Percentiles rank a stretch among this genome's conserved stretches.
phyloP scores from a whole-genome alignment of 2,797 vertebrate species.

The Sardinella longiceps region DNA sequence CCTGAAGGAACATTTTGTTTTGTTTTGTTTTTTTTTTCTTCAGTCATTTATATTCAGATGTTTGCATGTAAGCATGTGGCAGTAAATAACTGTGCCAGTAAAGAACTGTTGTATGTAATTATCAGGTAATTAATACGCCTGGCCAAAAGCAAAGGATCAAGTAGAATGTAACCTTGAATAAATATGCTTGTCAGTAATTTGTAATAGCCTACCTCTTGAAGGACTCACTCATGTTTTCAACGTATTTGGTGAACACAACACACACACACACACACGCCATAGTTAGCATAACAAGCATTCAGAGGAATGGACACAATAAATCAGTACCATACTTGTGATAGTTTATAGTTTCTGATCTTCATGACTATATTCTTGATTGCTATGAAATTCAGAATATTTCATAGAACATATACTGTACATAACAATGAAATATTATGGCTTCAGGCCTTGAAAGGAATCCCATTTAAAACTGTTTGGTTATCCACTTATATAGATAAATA shows the following conservation, averaged over 20 bases:
- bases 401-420: too few species aligned
- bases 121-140: background rate
- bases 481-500: too few species aligned
- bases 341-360: background rate
- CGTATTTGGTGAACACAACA: background rate
- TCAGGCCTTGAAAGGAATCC: too few species aligned
- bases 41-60: background rate
- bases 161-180: background rate
- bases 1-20: background rate
- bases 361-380: background rate
- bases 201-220: background rate
- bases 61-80: background rate
- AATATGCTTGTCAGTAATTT: background rate
- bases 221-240: background rate
- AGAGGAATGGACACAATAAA: background rate
- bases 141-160: background rate
- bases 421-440: too few species aligned
- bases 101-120: too few species aligned
- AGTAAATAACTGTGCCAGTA: background rate
- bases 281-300: background rate
- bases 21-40: background rate
- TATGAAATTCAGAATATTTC: too few species aligned
- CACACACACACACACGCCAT: background rate
- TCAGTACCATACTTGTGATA: background rate
- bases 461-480: too few species aligned